These are phyloP conservation scores for rat (Rattus norvegicus) DNA, from an alignment of 2,113 vertebrate genomes.

Conservation along the genomic window DNA sequence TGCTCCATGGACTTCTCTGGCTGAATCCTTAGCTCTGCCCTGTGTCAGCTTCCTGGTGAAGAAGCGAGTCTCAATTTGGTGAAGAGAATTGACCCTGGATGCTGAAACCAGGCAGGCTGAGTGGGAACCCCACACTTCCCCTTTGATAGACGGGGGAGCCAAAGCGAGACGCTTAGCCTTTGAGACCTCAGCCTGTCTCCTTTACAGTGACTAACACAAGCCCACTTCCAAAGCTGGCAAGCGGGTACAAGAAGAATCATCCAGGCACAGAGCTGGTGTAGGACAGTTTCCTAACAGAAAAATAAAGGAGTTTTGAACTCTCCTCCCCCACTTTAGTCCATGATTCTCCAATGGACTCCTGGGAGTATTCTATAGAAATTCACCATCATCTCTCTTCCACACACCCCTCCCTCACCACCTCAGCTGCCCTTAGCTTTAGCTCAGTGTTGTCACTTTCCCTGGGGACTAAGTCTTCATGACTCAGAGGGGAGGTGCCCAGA, in stretches of 20 bases:
- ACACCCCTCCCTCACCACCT: background rate
- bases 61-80: background rate
- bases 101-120: background rate
- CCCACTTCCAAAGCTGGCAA: background rate
- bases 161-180: background rate
- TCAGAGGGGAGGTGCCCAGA: slow-evolving; percentile 27
- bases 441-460: background rate
- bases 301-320: background rate
- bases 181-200: background rate
- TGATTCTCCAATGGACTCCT: background rate
- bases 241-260: background rate
- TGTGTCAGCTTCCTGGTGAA: background rate
- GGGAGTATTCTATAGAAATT: background rate
- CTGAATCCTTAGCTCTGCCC: background rate
- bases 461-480: background rate
- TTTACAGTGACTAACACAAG: background rate
- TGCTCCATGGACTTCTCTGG: background rate
- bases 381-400: background rate
- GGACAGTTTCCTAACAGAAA: background rate
- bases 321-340: too few species aligned
- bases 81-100: background rate
- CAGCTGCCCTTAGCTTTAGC: background rate
- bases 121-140: background rate
- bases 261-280: background rate
- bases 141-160: background rate